Conservation (phyloP, 2,113 vertebrate species). For the Nesoenas mayeri region DNA sequence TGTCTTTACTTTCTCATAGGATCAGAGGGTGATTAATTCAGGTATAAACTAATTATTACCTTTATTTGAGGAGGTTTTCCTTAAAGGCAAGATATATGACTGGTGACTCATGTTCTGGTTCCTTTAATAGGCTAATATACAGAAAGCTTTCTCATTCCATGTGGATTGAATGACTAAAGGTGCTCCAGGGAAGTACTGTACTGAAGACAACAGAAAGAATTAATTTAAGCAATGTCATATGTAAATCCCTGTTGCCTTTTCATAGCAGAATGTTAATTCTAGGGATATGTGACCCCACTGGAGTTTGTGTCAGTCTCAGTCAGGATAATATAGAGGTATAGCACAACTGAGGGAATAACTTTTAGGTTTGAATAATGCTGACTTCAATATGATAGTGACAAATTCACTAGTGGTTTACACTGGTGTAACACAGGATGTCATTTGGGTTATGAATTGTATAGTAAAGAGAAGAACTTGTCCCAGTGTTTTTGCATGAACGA, state of each 20-base stretch:
- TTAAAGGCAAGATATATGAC: conserved; percentile 28
- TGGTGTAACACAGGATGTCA: neutral
- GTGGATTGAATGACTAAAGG: conserved; percentile 46
- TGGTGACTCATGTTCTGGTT: conserved; percentile 48
- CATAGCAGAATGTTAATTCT: conserved; percentile 52
- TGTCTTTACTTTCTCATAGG: conserved; percentile 40
- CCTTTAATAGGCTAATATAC: conserved; percentile 52
- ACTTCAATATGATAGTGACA: conserved; percentile 18
- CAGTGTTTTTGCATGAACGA: neutral
- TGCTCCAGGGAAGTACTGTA: conserved; percentile 53
- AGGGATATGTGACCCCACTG: conserved; percentile 19
- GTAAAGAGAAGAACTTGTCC: neutral
- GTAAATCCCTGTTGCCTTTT: conserved; percentile 47
- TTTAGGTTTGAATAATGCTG: conserved; percentile 40
- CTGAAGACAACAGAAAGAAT: conserved; percentile 57
- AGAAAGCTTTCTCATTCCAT: conserved; percentile 43
- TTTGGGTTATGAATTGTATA: neutral
- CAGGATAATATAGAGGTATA: conserved; percentile 26
- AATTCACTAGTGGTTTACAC: conserved; percentile 31
- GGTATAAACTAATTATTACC: neutral
- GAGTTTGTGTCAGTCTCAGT: conserved; percentile 42
- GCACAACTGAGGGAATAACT: conserved; percentile 11
- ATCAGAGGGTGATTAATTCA: conserved; percentile 42
- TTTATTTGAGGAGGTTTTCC: conserved; percentile 53
- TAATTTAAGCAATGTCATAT: conserved; percentile 50